Evolutionary conservation across 2,113 vertebrate species (phyloP).

Genomic region (Rissa tridactyla): DNA sequence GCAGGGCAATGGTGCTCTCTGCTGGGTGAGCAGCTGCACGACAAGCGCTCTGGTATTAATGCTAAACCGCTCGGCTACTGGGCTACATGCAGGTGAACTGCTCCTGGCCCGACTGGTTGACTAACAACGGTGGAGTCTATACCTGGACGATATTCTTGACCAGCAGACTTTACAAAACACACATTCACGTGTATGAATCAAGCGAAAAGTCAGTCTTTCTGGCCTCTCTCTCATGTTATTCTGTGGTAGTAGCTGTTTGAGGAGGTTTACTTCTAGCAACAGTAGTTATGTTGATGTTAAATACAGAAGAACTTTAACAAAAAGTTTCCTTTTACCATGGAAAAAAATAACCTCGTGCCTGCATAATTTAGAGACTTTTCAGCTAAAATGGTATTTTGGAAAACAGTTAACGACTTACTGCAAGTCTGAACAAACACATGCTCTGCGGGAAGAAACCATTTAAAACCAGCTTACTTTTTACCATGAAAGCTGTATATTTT

Average conservation of each 20-base stretch:
- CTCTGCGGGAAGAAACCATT: neutral
- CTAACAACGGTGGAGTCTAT: neutral
- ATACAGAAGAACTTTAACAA: neutral
- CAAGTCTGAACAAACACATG: neutral
- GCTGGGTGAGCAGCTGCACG: constrained; percentile 44
- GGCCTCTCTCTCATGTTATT: neutral
- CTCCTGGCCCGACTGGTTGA: accelerated
- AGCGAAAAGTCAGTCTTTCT: neutral
- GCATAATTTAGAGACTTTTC: neutral
- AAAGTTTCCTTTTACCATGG: neutral
- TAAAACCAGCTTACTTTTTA: neutral
- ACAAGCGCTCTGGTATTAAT: accelerated
- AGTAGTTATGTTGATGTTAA: neutral
- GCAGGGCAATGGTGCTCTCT: constrained; percentile 73
- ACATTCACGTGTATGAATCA: neutral
- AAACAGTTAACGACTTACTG: neutral
- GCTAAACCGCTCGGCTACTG: accelerated
- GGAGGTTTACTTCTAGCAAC: neutral
- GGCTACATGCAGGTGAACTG: neutral
- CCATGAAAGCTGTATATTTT: neutral
- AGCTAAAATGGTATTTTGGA: neutral
- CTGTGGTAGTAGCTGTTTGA: neutral
- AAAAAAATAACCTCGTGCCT: neutral
- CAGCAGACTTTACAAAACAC: neutral
- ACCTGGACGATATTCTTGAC: neutral